Base-by-base conservation (phyloP, 1,140 invertebrate species). In the Rhysida immarginata region DNA sequence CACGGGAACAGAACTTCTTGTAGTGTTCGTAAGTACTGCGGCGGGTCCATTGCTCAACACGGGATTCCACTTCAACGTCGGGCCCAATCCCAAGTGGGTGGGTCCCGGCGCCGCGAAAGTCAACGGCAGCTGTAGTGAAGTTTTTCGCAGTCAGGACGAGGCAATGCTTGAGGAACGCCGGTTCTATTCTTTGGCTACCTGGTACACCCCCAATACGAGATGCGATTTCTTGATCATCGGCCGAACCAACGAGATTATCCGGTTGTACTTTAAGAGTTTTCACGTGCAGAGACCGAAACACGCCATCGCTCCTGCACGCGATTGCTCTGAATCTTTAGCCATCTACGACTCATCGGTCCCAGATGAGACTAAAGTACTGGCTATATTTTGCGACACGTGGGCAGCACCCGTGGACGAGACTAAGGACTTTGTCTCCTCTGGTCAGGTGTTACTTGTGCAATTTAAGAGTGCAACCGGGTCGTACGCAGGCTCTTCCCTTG, bases 331-430 rank as follows among this genome's bases (percentile, higher is more conserved):
- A 63, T 89, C 86, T 2, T 69, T 92, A 13, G 90, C 87, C 0
- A 75, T 92, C 1, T 91, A 91, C 68, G 87, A 91, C 60, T 80
- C 86, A 0, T 78, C 82, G 18, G 81, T 84, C 74, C 83, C 87
- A 2, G 86, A 91, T 63, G 86, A 90, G 57, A 83, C 87, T 0
- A 77, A 78, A 50, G 89, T 91, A 53, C 88, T 91, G 59, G 90
- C 90, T 67, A 91, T 87, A 2, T 92, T 92, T 68, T 92, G 88
- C 68, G 87, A 92, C 68, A 92, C 87, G 0, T 92, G 91, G 69
- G 89, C 85, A 27, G 81, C 84, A 54, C 84, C 87, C 0, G 85
- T 90, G 82, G 23, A 51, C 11, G 87, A 92, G 68, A 91, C 90
- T 65, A 83, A 89, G 62, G 87, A 91, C 64, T 91, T 92, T 63